These are phyloP conservation scores for Periophthalmus magnuspinnatus DNA, from an alignment of 2,797 vertebrate genomes.

Conservation along the genomic window DNA sequence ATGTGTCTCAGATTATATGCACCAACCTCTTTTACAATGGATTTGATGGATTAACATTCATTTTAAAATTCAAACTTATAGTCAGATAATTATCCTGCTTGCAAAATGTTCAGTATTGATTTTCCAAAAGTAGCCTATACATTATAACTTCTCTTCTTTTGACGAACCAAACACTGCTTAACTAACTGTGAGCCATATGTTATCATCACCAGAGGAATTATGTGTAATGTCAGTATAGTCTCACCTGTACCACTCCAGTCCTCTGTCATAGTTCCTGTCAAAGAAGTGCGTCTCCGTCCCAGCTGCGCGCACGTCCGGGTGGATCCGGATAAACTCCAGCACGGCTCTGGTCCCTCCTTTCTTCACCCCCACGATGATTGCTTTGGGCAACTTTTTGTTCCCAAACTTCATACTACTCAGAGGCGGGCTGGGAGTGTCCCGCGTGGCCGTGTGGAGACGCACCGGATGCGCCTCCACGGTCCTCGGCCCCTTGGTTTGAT, in stretches of 20 bases:
- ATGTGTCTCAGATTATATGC: not conserved
- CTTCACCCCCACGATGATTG: constrained; percentile 91
- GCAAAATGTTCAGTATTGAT: not conserved
- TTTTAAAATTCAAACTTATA: not conserved
- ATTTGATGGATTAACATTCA: not conserved
- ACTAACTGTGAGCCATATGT: not conserved
- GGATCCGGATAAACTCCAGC: constrained; percentile 89
- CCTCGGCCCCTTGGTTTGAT: constrained; percentile 37
- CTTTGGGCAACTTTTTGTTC: constrained; percentile 86
- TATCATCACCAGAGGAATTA: not conserved
- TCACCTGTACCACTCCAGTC: constrained; percentile 94
- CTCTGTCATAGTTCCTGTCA: constrained; percentile 87
- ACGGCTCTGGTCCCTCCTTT: constrained; percentile 91
- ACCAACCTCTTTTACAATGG: not conserved
- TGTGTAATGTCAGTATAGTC: constrained; percentile 32
- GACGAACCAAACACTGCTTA: not conserved
- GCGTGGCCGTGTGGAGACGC: constrained; percentile 37
- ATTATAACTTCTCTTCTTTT: not conserved
- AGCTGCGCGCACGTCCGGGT: constrained; percentile 88
- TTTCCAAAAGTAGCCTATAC: not conserved
- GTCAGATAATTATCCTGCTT: not conserved
- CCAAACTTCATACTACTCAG: constrained; percentile 74
- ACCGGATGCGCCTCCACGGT: constrained; percentile 25
- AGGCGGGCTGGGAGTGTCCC: constrained; percentile 56
- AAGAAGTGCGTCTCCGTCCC: constrained; percentile 93